Evolutionary conservation across 2,888 invertebrate species (phyloP).

Genomic region (Zele albiditarsus): DNA sequence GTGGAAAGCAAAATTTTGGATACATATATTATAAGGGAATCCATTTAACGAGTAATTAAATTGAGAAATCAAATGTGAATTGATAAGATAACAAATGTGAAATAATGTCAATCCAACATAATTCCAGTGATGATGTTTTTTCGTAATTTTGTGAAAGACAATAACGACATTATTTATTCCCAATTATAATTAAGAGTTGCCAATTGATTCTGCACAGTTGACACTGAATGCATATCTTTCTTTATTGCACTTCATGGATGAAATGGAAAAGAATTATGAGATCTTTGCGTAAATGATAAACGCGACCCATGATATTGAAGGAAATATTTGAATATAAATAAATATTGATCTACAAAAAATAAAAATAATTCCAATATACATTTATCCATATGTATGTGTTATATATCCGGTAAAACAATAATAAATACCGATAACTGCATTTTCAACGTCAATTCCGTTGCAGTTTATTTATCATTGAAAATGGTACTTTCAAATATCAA

Average conservation of each 20-base stretch:
- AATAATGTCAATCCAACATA: no score
- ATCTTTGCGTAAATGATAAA: no score
- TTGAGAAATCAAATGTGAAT: neutral
- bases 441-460: neutral
- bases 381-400: no score
- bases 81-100: neutral
- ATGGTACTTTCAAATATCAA: neutral
- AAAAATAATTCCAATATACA: no score
- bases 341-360: no score
- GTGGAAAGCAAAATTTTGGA: neutral
- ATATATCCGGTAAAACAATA: neutral
- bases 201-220: neutral
- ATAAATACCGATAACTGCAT: neutral
- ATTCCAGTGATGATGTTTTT: no score
- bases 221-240: neutral
- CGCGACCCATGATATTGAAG: no score
- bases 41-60: no score
- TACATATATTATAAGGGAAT: no score
- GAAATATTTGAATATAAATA: no score
- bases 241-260: no score
- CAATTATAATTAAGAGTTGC: neutral
- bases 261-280: no score
- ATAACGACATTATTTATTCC: neutral
- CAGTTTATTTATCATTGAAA: neutral
- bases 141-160: neutral